Conservation (phyloP, 2,113 vertebrate genomes). For the Trichechus manatus region DNA sequence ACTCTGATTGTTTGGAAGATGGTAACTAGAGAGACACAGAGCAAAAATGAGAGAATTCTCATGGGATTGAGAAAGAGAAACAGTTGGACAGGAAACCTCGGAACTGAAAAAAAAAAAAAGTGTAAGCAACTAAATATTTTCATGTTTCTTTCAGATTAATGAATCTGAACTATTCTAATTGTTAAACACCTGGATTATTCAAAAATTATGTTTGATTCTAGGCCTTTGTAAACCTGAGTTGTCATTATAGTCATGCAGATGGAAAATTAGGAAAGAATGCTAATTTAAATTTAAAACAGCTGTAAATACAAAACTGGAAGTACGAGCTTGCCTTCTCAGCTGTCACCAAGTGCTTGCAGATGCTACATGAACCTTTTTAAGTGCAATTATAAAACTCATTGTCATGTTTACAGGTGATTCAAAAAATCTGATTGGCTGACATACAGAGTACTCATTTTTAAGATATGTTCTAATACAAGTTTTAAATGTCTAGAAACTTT, state of each 20-base stretch:
- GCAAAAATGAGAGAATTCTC: not conserved
- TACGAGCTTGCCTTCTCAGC: constrained; percentile 41
- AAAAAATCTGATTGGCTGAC: constrained; percentile 14
- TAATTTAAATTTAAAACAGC: constrained; percentile 69
- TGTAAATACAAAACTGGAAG: not conserved
- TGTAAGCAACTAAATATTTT: constrained; percentile 2
- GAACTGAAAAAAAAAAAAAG: not conserved
- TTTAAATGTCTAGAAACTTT: not conserved
- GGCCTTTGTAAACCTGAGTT: not conserved
- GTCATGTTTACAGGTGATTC: constrained; percentile 64
- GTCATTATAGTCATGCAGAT: not conserved
- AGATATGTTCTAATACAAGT: not conserved
- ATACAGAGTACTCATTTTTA: not conserved
- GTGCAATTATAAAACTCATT: constrained; percentile 45
- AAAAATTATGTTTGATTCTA: not conserved
- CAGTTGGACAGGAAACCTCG: not conserved
- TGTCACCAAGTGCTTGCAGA: constrained; percentile 66
- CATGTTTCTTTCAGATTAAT: not conserved
- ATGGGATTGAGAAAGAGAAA: not conserved
- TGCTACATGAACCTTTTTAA: constrained; percentile 62
- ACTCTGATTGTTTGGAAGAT: constrained; percentile 27
- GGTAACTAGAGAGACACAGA: not conserved
- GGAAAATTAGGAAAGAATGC: constrained; percentile 64
- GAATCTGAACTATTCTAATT: constrained; percentile 13
- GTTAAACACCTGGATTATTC: constrained; percentile 35